Conservation (phyloP, 2,888 invertebrate genomes). For the Caenorhabditis macrosperma region DNA sequence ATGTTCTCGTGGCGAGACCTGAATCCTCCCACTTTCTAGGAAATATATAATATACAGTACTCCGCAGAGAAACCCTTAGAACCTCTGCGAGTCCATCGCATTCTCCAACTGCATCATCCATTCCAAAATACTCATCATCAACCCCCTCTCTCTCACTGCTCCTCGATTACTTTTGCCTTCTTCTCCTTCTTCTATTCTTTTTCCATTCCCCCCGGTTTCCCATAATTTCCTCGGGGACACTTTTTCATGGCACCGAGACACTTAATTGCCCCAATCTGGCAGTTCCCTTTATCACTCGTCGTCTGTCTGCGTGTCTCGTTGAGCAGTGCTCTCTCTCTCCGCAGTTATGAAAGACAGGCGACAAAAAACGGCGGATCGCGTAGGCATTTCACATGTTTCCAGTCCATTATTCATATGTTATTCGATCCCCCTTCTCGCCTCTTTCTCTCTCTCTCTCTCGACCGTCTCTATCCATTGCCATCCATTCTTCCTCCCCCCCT, state of each 20-base stretch:
- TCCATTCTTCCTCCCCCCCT: background rate
- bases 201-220: background rate
- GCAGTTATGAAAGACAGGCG: background rate
- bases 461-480: background rate
- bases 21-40: no score
- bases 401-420: conserved; percentile 57
- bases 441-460: background rate
- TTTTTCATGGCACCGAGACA: background rate
- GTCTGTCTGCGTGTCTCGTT: no score
- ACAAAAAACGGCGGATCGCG: background rate
- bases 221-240: background rate
- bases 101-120: no score
- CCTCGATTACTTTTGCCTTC: background rate
- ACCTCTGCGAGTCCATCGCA: no score
- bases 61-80: no score
- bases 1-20: no score
- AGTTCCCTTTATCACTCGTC: no score
- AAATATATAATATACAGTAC: no score
- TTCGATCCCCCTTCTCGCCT: conserved; percentile 31
- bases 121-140: no score
- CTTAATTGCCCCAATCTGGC: background rate
- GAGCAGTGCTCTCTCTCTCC: no score
- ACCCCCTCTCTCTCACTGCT: background rate
- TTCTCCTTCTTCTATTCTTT: background rate
- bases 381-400: conserved; percentile 47